A percentile compares a stretch with the other conserved stretches of the same genome.
Conservation (phyloP, 23 tunicate species). For the Aplidium turbinatum region DNA sequence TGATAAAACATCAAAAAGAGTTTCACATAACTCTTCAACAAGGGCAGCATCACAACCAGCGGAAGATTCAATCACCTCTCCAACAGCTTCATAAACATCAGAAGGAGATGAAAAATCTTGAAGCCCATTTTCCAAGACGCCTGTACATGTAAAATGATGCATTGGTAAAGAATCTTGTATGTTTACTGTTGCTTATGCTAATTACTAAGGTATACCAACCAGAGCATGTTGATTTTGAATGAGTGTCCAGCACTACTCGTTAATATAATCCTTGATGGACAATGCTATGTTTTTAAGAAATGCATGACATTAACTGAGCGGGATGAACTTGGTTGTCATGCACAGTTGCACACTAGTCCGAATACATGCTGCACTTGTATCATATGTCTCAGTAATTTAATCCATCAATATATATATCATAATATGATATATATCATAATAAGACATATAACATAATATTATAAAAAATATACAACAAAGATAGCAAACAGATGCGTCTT, state of each 20-base stretch:
- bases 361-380: too few relatives aligned
- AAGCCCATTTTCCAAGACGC: constrained; percentile 66
- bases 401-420: too few relatives aligned
- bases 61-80: constrained; percentile 73
- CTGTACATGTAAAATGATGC: constrained; percentile 19
- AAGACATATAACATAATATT: too few relatives aligned
- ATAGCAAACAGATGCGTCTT: too few relatives aligned
- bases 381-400: too few relatives aligned
- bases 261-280: too few relatives aligned
- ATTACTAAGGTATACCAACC: neutral
- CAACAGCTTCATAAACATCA: constrained; percentile 86
- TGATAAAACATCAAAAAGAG: constrained; percentile 35
- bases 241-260: neutral
- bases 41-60: constrained; percentile 19
- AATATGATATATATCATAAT: too few relatives aligned
- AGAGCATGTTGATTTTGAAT: neutral
- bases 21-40: constrained; percentile 41
- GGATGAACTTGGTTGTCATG: too few relatives aligned
- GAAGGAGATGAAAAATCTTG: constrained; percentile 67
- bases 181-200: neutral
- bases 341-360: too few relatives aligned
- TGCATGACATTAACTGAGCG: too few relatives aligned
- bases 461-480: too few relatives aligned
- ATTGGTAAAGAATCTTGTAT: neutral
- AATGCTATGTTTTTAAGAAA: too few relatives aligned